phyloP scores from a whole-genome alignment of 2,113 vertebrate genomes.

The Tretioscincus oriximinensis region DNA sequence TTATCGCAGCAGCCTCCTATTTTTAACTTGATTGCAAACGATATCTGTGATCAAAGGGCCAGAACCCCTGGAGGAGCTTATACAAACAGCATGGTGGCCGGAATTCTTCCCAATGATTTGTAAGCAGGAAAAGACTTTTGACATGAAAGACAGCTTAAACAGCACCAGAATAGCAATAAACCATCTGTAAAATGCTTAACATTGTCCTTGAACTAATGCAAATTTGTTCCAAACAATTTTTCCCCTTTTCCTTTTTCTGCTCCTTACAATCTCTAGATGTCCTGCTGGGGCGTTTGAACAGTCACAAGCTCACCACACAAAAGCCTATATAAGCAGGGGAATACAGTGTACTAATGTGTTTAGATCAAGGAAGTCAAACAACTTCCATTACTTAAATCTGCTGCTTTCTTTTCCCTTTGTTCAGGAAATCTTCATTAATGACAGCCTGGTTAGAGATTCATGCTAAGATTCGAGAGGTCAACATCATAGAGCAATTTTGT shows the following conservation, averaged over 20 bases:
- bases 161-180: conserved; percentile 85
- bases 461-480: conserved; percentile 54
- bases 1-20: conserved; percentile 84
- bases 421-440: conserved; percentile 59
- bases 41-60: conserved; percentile 86
- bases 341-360: conserved; percentile 71
- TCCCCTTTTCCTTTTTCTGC: conserved; percentile 35
- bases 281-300: conserved; percentile 76
- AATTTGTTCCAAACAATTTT: conserved; percentile 79
- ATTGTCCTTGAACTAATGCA: conserved; percentile 81
- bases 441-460: conserved; percentile 60
- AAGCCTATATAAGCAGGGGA: conserved; percentile 70
- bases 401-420: conserved; percentile 58
- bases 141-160: conserved; percentile 90
- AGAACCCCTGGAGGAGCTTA: conserved; percentile 77
- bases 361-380: conserved; percentile 61
- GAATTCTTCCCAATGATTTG: conserved; percentile 86
- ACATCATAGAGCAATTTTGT: conserved; percentile 59
- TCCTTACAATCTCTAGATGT: conserved; percentile 61
- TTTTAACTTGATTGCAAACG: conserved; percentile 83
- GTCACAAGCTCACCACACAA: conserved; percentile 72
- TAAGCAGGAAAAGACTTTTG: conserved; percentile 92
- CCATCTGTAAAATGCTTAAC: conserved; percentile 79
- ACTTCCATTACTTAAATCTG: conserved; percentile 44
- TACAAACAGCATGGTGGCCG: conserved; percentile 73